Conservation (phyloP, 2,888 invertebrate genomes). For the Ganaspis brasiliensis region DNA sequence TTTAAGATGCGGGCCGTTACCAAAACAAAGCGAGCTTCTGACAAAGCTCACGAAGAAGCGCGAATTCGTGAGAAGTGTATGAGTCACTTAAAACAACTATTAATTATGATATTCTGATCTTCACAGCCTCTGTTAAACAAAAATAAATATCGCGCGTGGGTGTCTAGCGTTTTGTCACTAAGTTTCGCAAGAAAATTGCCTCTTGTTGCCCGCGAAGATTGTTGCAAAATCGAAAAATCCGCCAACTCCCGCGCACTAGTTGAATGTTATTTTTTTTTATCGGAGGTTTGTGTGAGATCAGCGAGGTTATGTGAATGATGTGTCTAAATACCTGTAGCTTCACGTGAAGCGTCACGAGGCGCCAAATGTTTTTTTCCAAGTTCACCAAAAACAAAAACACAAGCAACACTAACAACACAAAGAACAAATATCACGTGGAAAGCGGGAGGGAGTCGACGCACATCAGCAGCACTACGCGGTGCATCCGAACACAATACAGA, state of each 20-base stretch:
- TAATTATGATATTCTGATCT: conserved; percentile 32
- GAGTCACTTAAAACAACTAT: conserved; percentile 32
- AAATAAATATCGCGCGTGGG: conserved; percentile 60
- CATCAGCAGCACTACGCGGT: conserved; percentile 76
- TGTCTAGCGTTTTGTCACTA: conserved; percentile 59
- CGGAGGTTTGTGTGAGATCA: conserved; percentile 15
- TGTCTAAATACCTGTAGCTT: conserved; percentile 66
- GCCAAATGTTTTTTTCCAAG: conserved; percentile 52
- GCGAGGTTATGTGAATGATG: conserved; percentile 54
- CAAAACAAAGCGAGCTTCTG: conserved; percentile 23
- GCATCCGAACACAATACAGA: conserved; percentile 76
- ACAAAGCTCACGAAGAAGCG: not conserved
- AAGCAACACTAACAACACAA: conserved; percentile 67
- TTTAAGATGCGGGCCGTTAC: not conserved
- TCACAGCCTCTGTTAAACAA: conserved; percentile 60
- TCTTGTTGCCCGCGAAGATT: conserved; percentile 33
- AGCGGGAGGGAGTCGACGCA: conserved; percentile 70
- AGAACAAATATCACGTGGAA: conserved; percentile 71
- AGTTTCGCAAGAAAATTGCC: conserved; percentile 33
- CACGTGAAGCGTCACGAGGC: conserved; percentile 66
- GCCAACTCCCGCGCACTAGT: conserved; percentile 43
- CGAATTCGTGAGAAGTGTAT: conserved; percentile 2
- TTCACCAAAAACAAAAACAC: conserved; percentile 63
- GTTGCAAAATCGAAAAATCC: conserved; percentile 38
- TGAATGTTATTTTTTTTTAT: conserved; percentile 12